phyloP scores from a whole-genome alignment of 2,113 vertebrate genomes.

The Cyanoliseus patagonus region DNA sequence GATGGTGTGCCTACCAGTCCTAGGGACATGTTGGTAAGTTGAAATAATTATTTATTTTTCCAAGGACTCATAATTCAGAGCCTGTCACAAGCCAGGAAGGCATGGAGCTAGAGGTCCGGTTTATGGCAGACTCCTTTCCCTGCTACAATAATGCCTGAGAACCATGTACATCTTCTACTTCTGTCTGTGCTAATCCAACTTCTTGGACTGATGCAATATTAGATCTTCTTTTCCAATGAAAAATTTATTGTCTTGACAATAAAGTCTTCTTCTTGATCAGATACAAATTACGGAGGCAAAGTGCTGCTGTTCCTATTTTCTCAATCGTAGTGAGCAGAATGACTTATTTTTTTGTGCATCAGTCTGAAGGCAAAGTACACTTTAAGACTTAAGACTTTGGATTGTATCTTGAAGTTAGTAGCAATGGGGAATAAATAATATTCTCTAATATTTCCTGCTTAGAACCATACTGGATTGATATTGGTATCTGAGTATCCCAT shows the following conservation, averaged over 20 bases:
- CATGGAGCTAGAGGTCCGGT: background rate
- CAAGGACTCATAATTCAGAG: background rate
- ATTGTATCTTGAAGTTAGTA: background rate
- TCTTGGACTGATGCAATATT: background rate
- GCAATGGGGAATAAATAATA: background rate
- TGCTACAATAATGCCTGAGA: background rate
- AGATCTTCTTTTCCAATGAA: background rate
- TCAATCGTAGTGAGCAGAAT: background rate
- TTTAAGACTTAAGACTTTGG: background rate
- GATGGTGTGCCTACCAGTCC: background rate
- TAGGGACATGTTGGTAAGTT: background rate
- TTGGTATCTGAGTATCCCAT: background rate
- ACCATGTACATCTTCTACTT: background rate
- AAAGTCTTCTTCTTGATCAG: background rate
- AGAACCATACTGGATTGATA: background rate
- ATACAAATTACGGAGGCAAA: background rate
- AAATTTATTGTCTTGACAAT: background rate
- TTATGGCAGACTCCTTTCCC: background rate
- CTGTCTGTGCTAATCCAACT: background rate
- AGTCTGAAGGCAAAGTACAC: background rate
- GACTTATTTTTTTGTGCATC: background rate
- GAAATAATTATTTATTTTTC: background rate
- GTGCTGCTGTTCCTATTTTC: background rate
- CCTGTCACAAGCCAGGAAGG: background rate
- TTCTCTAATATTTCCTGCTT: background rate